phyloP scores from a whole-genome alignment of 2,797 vertebrate species.

The Morelia viridis region DNA sequence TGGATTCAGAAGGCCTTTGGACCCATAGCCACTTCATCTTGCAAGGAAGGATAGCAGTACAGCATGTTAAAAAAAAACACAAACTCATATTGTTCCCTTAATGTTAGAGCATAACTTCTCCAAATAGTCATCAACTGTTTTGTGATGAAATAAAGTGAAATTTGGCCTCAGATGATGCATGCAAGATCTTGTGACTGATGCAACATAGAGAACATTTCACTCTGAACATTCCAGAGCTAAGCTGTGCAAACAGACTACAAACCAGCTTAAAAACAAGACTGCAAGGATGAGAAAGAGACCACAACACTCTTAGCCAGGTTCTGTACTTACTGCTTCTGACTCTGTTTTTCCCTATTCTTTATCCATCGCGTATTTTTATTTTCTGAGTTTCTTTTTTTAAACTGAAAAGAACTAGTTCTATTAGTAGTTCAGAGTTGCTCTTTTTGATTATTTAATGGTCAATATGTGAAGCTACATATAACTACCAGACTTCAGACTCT shows the following conservation, averaged over 20 bases:
- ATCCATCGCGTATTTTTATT: neutral
- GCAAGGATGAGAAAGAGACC: neutral
- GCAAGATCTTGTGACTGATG: neutral
- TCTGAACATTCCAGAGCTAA: neutral
- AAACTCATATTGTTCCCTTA: neutral
- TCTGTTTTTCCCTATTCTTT: neutral
- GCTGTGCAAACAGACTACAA: neutral
- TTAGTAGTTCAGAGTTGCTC: neutral
- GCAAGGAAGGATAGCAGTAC: neutral
- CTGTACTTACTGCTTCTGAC: neutral
- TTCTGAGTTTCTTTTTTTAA: neutral
- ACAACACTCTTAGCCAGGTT: neutral
- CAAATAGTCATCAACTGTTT: neutral
- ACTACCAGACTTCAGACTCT: neutral
- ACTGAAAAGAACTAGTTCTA: neutral
- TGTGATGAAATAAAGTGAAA: neutral
- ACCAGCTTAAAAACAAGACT: neutral
- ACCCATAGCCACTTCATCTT: neutral
- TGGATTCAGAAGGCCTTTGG: neutral
- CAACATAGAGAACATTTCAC: neutral
- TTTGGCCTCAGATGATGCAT: neutral
- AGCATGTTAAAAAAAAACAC: neutral
- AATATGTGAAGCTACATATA: neutral
- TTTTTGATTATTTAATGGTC: neutral
- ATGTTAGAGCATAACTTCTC: neutral